Conservation (phyloP, 2,113 vertebrate species). For the Symphodus melops region DNA sequence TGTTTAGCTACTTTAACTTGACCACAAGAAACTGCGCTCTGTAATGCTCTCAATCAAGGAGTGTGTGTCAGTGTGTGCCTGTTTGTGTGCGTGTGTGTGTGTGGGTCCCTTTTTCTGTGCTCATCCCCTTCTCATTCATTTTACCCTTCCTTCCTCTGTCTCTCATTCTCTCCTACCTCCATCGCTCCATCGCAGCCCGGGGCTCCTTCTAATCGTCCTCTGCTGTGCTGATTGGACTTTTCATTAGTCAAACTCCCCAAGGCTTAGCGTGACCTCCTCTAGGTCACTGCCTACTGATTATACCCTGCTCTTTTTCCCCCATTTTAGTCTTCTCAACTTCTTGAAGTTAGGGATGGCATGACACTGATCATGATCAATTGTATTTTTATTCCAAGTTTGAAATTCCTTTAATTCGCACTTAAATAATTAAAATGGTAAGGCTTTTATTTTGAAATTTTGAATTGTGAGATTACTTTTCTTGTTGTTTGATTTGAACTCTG, state of each 20-base stretch:
- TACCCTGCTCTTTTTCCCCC: slow-evolving; percentile 51
- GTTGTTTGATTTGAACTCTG: no score
- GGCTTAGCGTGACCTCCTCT: slow-evolving; percentile 76
- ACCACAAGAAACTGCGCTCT: slow-evolving; percentile 42
- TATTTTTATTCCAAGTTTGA: no score
- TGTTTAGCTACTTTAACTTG: slow-evolving; percentile 50
- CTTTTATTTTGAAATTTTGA: no score
- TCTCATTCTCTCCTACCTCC: slow-evolving; percentile 45
- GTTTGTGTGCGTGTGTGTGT: slow-evolving; percentile 8
- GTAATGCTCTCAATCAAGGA: slow-evolving; percentile 18
- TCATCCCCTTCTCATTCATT: slow-evolving; percentile 55
- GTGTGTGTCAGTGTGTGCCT: slow-evolving; percentile 5
- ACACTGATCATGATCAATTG: slow-evolving; percentile 11
- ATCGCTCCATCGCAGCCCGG: slow-evolving; percentile 71
- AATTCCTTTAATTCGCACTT: no score
- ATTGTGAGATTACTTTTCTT: no score
- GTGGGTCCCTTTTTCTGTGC: slow-evolving; percentile 12
- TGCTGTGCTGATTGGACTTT: slow-evolving; percentile 81
- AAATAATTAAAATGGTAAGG: no score
- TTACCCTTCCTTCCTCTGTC: slow-evolving; percentile 55
- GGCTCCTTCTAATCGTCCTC: slow-evolving; percentile 78
- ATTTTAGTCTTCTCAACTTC: slow-evolving; percentile 39
- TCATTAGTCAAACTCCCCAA: slow-evolving; percentile 81
- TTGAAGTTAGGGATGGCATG: slow-evolving; percentile 51
- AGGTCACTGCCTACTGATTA: slow-evolving; percentile 82